Conservation (phyloP, 2,888 invertebrate species). For the Stenolophus ochropezus region DNA sequence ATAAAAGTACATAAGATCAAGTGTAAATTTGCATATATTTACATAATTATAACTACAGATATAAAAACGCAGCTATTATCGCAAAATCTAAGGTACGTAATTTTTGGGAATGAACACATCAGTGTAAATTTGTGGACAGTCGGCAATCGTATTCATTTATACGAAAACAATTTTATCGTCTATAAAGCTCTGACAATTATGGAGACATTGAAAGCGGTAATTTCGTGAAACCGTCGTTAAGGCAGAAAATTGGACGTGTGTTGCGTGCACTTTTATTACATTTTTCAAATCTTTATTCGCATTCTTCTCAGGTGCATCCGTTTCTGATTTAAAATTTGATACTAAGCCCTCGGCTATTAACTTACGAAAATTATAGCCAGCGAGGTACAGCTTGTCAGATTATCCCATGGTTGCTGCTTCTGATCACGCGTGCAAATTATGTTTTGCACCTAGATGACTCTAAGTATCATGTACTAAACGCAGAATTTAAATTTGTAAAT, state of each 20-base stretch:
- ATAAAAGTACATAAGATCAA: background rate
- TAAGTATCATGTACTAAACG: conserved; percentile 7
- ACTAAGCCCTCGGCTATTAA: conserved; percentile 11
- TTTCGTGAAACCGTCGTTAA: conserved; percentile 5
- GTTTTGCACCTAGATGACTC: conserved; percentile 8
- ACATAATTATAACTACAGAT: background rate
- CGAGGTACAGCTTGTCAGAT: background rate
- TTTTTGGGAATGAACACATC: background rate
- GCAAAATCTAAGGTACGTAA: conserved; percentile 1
- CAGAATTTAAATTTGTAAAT: conserved; percentile 13
- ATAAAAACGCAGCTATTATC: background rate
- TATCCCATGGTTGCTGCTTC: background rate
- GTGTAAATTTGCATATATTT: background rate
- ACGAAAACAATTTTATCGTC: conserved; percentile 2
- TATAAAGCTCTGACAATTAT: conserved; percentile 12
- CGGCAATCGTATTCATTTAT: background rate
- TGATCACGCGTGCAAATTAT: conserved; percentile 2
- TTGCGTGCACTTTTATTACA: conserved; percentile 22
- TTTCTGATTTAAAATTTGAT: conserved; percentile 27
- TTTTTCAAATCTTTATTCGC: conserved; percentile 41
- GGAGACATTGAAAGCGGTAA: background rate
- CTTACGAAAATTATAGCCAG: conserved; percentile 4
- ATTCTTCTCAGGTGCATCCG: conserved; percentile 42
- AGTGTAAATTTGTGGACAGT: background rate
- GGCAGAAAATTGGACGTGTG: conserved; percentile 23